A percentile compares a stretch with the other conserved stretches of the same genome.
Evolutionary conservation across 53 echinoderm and acorn worm species (phyloP).

Genomic region (Antedon mediterranea): DNA sequence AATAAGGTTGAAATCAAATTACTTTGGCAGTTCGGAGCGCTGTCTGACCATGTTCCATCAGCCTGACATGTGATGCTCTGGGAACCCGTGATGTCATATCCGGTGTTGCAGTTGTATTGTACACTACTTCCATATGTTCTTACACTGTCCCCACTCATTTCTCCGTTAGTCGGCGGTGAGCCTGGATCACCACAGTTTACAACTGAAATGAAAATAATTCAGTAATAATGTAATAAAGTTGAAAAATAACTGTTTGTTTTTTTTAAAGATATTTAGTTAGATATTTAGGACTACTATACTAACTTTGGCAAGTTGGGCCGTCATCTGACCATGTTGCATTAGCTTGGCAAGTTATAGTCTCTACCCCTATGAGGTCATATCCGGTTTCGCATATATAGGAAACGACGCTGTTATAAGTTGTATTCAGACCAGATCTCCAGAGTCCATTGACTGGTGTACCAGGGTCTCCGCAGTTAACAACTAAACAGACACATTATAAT

Average conservation of each 20-base stretch:
- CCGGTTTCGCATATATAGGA: not conserved
- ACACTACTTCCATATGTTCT: too few relatives aligned
- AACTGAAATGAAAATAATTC: not conserved
- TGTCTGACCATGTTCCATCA: not conserved
- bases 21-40: not conserved
- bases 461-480: too few relatives aligned
- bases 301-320: not conserved
- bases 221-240: too few relatives aligned
- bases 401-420: not conserved
- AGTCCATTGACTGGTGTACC: too few relatives aligned
- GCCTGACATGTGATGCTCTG: not conserved
- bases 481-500: too few relatives aligned
- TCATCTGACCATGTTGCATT: not conserved
- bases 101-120: not conserved
- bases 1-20: not conserved
- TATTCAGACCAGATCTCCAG: too few relatives aligned
- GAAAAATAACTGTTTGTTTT: too few relatives aligned
- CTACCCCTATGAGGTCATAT: not conserved
- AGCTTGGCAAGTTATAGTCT: not conserved
- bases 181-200: not conserved
- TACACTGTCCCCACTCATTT: too few relatives aligned
- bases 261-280: too few relatives aligned
- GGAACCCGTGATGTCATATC: not conserved
- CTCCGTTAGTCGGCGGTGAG: not conserved
- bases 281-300: not conserved